Conservation (phyloP, 1,140 invertebrate genomes). For the Drosophila ananassae region DNA sequence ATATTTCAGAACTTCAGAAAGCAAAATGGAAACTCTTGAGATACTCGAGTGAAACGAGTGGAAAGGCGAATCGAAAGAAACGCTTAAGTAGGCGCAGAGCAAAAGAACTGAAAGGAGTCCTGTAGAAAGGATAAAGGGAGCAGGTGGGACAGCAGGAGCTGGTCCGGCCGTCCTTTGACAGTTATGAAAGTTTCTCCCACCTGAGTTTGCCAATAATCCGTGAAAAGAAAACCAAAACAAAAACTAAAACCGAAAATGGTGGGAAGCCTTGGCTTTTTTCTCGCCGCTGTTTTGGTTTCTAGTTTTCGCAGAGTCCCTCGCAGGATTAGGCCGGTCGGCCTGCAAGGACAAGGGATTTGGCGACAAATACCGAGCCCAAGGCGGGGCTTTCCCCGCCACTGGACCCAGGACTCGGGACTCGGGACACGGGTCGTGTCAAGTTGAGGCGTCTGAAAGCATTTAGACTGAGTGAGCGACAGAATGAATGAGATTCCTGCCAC, state of each 20-base stretch:
- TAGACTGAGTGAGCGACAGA: constrained; percentile 51
- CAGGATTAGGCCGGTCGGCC: constrained; percentile 61
- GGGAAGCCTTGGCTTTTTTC: constrained; percentile 12
- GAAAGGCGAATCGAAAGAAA: constrained; percentile 47
- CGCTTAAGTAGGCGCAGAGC: constrained; percentile 58
- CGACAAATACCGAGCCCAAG: constrained; percentile 51
- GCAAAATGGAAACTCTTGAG: constrained; percentile 53
- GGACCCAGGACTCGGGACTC: constrained; percentile 4
- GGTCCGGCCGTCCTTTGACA: constrained; percentile 34
- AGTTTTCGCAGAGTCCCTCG: constrained; percentile 39
- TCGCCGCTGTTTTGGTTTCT: constrained; percentile 40
- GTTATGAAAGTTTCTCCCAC: constrained; percentile 70
- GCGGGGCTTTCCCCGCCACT: constrained; percentile 13
- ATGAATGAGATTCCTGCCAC: constrained; percentile 59
- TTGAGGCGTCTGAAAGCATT: constrained; percentile 69
- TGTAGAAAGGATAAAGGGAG: constrained; percentile 3
- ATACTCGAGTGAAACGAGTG: constrained; percentile 48
- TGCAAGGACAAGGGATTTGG: constrained; percentile 59
- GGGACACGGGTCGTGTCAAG: constrained; percentile 38
- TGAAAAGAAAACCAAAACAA: constrained; percentile 74
- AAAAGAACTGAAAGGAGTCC: constrained; percentile 17
- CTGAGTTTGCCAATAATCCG: constrained; percentile 72
- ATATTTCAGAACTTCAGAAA: constrained; percentile 49
- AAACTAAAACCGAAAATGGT: constrained; percentile 27
- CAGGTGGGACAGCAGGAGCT: constrained; percentile 19